Conservation (phyloP, 1,140 invertebrate genomes). For the Procambarus virginalis region DNA sequence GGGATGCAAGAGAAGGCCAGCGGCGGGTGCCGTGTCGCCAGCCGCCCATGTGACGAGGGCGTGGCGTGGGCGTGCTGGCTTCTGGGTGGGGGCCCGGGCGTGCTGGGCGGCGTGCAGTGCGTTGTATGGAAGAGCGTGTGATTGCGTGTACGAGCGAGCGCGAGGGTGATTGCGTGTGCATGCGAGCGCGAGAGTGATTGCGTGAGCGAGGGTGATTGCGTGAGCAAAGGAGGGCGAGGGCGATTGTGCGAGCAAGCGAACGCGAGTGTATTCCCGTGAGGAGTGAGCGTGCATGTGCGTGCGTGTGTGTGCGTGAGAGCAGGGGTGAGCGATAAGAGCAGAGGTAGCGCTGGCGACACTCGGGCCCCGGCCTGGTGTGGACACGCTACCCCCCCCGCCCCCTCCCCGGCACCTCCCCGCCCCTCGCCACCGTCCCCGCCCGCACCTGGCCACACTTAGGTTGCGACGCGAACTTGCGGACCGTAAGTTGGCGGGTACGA, state of each 20-base stretch:
- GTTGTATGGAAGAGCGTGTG: too few species aligned
- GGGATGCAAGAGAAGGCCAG: not conserved
- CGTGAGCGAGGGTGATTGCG: too few species aligned
- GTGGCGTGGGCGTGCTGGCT: not conserved
- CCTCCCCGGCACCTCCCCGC: conserved; percentile 10
- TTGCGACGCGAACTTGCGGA: conserved; percentile 49
- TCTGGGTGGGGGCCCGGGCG: too few species aligned
- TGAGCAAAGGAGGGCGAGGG: too few species aligned
- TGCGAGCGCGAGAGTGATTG: not conserved
- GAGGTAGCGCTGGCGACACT: conserved; percentile 19
- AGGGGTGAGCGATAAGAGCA: conserved; percentile 4
- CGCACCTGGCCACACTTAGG: conserved; percentile 23
- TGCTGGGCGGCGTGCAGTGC: too few species aligned
- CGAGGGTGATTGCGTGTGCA: not conserved
- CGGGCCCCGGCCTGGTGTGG: conserved; percentile 20
- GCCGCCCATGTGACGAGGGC: not conserved
- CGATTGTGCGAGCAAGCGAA: too few species aligned
- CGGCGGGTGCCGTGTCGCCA: not conserved
- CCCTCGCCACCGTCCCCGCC: conserved; percentile 5
- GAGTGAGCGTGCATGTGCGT: not conserved
- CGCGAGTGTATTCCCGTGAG: not conserved
- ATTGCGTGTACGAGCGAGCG: not conserved
- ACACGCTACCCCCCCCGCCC: conserved; percentile 34
- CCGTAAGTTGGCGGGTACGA: conserved; percentile 52
- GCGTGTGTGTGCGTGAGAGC: not conserved